Base-by-base conservation (phyloP, 2,888 invertebrate species). In the Diachrysia chrysitis region DNA sequence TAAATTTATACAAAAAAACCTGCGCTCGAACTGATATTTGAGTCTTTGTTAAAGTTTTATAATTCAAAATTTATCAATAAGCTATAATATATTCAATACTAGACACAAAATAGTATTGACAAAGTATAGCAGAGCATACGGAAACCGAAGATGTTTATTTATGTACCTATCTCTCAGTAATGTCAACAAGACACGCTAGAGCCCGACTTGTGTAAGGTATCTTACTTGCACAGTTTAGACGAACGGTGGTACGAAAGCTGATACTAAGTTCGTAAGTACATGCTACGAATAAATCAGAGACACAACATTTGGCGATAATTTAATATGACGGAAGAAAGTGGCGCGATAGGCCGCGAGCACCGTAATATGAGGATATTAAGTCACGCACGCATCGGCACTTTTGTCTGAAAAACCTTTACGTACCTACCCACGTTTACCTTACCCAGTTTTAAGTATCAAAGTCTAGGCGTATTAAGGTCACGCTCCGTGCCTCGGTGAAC, bases 231-330 rank as follows among this genome's bases (percentile, higher is more conserved):
- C 66, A 75, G 73, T 72, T 80, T 78, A 76, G 72, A 63, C 25
- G 73, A 60, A 56, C 61, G 66, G 57, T 66, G 74, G 63, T 82
- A 74, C 78, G 71, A 59, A 25, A 66, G 56, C 58, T 51, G 61
- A 73, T 73, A 76, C 72, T 64, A 64, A 72, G 61, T 69, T 74
- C 63, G 71, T 75, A 58, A 23, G 58, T 63, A 71, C 69, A 68
- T 46, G 80, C 68, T 84, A 82, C 71, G 85, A 86, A 89, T 89
- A 89, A 89, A 90, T 89, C 88, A 87, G 79, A 78, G 78, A 87
- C 85, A 89, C 83, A 89, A 90, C 91, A 90, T 89, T 90, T 90
- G 89, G 89, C 87, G 87, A 90, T 92, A 89, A 92, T 91, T 93
- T 92, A 91, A 92, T 92, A 92, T 90, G 83, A 85, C 76, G 87